A percentile compares a stretch with the other conserved stretches of the same genome.
Evolutionary conservation across 2,888 invertebrate genomes (phyloP).

Genomic region (Hirtodrosophila cameraria): DNA sequence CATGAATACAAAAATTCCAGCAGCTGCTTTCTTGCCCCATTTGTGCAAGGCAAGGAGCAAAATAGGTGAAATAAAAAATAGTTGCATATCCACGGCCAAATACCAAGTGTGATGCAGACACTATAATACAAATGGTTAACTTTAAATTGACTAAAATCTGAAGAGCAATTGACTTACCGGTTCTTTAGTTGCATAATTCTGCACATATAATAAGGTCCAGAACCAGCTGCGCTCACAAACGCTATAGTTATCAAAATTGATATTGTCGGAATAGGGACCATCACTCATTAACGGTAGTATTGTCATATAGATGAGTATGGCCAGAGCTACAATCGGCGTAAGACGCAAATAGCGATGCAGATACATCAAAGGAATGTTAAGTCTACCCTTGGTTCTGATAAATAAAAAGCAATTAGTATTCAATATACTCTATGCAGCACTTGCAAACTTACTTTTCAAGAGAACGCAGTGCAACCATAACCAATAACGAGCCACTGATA

Average conservation of each 20-base stretch:
- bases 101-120: slow-evolving; percentile 86
- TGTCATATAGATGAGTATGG: slow-evolving; percentile 84
- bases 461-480: slow-evolving; percentile 70
- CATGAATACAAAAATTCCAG: slow-evolving; percentile 58
- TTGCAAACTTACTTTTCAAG: slow-evolving; percentile 65
- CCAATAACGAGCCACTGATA: slow-evolving; percentile 86
- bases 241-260: slow-evolving; percentile 61
- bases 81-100: slow-evolving; percentile 86
- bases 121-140: slow-evolving; percentile 52
- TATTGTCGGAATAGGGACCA: slow-evolving; percentile 85
- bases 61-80: slow-evolving; percentile 85
- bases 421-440: not conserved
- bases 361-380: slow-evolving; percentile 81
- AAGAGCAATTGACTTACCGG: slow-evolving; percentile 57
- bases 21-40: slow-evolving; percentile 70
- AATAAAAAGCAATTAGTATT: slow-evolving; percentile 24
- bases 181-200: slow-evolving; percentile 83
- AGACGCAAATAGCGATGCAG: slow-evolving; percentile 84
- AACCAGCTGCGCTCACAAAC: slow-evolving; percentile 84
- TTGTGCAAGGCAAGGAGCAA: slow-evolving; percentile 84
- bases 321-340: slow-evolving; percentile 85
- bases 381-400: slow-evolving; percentile 70
- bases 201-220: slow-evolving; percentile 84
- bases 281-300: slow-evolving; percentile 84
- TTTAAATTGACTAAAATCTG: not conserved